phyloP scores from a whole-genome alignment of 2,888 invertebrate species.

The Oithona nana region DNA sequence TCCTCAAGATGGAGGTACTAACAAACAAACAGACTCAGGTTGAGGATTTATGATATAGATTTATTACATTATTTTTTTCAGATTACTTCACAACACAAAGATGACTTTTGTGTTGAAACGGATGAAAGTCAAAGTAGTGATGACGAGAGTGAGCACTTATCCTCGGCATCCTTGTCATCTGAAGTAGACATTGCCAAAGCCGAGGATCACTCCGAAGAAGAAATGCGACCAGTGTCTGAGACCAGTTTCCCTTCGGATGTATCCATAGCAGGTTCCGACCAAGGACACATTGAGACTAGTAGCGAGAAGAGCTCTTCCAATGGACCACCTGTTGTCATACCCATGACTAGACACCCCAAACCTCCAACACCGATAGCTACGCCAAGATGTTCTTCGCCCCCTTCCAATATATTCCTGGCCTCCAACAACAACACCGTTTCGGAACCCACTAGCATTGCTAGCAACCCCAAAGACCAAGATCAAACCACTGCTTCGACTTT shows the following conservation, averaged over 20 bases:
- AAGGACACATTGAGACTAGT: not conserved
- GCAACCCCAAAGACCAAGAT: not conserved
- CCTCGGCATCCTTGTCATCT: not conserved
- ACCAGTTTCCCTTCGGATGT: constrained; percentile 8
- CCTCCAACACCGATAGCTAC: not conserved
- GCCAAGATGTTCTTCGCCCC: not conserved
- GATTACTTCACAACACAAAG: no score
- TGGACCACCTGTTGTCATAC: not conserved
- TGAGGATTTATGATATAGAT: no score
- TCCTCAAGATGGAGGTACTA: no score
- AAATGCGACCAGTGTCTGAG: no score
- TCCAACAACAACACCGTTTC: not conserved
- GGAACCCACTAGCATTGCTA: not conserved
- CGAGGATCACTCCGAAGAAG: no score
- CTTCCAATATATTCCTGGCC: not conserved
- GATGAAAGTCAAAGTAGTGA: constrained; percentile 52
- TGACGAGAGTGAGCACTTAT: constrained; percentile 46
- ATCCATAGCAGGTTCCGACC: constrained; percentile 9
- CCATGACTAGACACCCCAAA: not conserved
- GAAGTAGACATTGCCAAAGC: no score
- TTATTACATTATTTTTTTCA: not conserved
- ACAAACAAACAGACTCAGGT: no score
- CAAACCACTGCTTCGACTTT: not conserved
- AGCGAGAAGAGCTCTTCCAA: not conserved
- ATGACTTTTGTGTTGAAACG: no score